Evolutionary conservation across 2,888 invertebrate species (phyloP).

Genomic region (Ectemnius continuus): DNA sequence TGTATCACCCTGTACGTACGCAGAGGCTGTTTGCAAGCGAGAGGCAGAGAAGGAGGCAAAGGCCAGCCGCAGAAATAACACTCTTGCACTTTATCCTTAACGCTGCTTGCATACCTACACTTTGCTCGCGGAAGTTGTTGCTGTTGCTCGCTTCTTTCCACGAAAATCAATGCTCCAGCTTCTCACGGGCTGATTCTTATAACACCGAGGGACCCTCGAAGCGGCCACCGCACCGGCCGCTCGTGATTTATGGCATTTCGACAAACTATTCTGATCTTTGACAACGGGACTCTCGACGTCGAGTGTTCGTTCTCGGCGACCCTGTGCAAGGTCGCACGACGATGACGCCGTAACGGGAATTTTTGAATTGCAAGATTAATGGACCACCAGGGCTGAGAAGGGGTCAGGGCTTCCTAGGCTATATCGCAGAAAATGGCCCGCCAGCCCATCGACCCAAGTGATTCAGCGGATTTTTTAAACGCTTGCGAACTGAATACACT

Average conservation of each 20-base stretch:
- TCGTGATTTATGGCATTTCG: conserved; percentile 39
- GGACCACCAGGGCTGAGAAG: neutral
- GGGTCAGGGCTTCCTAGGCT: neutral
- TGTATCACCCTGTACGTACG: conserved; percentile 47
- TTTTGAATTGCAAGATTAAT: conserved; percentile 28
- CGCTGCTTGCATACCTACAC: conserved; percentile 17
- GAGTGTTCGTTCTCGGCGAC: conserved; percentile 15
- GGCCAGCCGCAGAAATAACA: conserved; percentile 61
- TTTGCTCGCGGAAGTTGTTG: neutral
- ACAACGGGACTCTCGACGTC: conserved; percentile 20
- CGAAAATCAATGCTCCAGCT: conserved; percentile 44
- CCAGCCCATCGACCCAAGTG: neutral
- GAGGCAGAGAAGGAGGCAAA: neutral
- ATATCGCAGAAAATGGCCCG: neutral
- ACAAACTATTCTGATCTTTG: conserved; percentile 33
- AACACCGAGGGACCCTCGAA: neutral
- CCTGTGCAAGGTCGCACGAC: conserved; percentile 12
- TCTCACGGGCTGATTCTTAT: conserved; percentile 32
- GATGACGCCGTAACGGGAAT: conserved; percentile 18
- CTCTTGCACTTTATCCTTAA: conserved; percentile 67
- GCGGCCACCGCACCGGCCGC: neutral
- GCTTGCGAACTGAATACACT: too few relatives aligned
- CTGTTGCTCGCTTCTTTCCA: conserved; percentile 7
- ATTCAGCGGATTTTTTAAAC: neutral
- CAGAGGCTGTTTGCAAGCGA: conserved; percentile 26